Evolutionary conservation across 2,113 vertebrate genomes (phyloP), one percentile per base, ranked within the genome.

Genomic region (Ceyx cyanopectus): DNA sequence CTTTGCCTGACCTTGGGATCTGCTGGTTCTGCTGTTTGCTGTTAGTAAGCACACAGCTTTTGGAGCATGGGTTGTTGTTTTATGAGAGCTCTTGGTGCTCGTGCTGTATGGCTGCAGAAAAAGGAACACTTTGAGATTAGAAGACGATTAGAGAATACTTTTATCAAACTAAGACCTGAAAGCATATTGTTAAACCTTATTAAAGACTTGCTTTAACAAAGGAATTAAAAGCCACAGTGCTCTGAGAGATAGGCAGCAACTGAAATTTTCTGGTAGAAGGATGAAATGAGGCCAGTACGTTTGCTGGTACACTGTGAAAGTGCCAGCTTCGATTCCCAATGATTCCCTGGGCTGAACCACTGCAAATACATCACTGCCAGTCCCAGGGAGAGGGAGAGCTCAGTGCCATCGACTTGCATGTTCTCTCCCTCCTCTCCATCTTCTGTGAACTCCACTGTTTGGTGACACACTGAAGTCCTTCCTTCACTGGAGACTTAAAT

Each of bases 381-480:
- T 41, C 69, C 81, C 2, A 5, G 81, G 60, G 40, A 81, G 40
- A 78, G 60, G 19, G 19, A 81, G 37, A 21, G 5, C 65, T 72
- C 14, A 0, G 2, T 62, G 84, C 53, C 3, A 16, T n/a, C 58
- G 19, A 32, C 48, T 61, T 67, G 58, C 34, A 20, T 1, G 0
- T 74, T 75, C 51, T 78, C 22, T 43, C 32, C n/a, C 40, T 92
- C 10, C 3, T 85, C 75, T 63, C 73, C 61, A 19, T 77, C 41
- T 37, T 45, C 54, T n/a, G 9, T 62, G 40, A 60, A 3, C 30
- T 74, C 37, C 20, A 0, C 23, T 81, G 10, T 32, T 63, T 2
- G 0, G 45, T 68, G 37, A 16, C 34, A 2, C 0, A 17, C 56
- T 4, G 2, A 77, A 84, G 51, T 29, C 18, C 72, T 85, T 53